phyloP scores from a whole-genome alignment of 30 jellyfish, hydroid and myxozoan species.

The Hydra vulgaris region DNA sequence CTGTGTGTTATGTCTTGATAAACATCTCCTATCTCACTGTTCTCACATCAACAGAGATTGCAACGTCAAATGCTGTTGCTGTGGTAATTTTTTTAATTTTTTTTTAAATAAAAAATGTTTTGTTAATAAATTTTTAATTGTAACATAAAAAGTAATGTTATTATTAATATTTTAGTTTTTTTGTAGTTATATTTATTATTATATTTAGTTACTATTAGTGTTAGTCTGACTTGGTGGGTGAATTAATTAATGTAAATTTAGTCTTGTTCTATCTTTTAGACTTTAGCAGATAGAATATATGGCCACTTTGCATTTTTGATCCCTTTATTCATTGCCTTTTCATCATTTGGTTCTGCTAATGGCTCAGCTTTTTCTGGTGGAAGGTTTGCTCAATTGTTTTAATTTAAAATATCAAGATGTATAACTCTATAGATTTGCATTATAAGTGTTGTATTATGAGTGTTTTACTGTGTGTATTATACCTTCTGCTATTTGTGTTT shows the following conservation, averaged over 20 bases:
- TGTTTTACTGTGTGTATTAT: too few relatives aligned
- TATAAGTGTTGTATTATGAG: too few relatives aligned
- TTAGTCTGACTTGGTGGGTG: too few relatives aligned
- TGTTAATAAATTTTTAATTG: too few relatives aligned
- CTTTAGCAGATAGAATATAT: constrained; percentile 67
- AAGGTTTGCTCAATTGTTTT: constrained; percentile 25
- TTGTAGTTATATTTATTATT: background rate
- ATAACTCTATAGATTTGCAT: too few relatives aligned
- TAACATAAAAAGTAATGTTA: too few relatives aligned
- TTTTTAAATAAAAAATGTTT: too few relatives aligned
- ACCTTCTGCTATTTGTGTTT: too few relatives aligned
- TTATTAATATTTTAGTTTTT: background rate
- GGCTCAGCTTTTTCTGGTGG: constrained; percentile 87
- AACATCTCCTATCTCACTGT: constrained; percentile 90
- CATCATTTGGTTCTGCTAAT: constrained; percentile 83
- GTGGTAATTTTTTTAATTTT: constrained; percentile 74
- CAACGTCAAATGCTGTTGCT: constrained; percentile 96
- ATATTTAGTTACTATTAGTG: too few relatives aligned
- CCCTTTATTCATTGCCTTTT: constrained; percentile 75
- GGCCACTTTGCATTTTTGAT: constrained; percentile 84
- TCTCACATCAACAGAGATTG: constrained; percentile 70
- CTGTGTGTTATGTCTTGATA: constrained; percentile 90
- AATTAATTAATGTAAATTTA: too few relatives aligned
- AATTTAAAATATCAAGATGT: background rate
- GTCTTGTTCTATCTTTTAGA: constrained; percentile 35